A percentile compares a stretch with the other conserved stretches of the same genome.
These are phyloP conservation scores for Eilema sororculum DNA, from an alignment of 2,888 invertebrate species.

Conservation along the genomic window DNA sequence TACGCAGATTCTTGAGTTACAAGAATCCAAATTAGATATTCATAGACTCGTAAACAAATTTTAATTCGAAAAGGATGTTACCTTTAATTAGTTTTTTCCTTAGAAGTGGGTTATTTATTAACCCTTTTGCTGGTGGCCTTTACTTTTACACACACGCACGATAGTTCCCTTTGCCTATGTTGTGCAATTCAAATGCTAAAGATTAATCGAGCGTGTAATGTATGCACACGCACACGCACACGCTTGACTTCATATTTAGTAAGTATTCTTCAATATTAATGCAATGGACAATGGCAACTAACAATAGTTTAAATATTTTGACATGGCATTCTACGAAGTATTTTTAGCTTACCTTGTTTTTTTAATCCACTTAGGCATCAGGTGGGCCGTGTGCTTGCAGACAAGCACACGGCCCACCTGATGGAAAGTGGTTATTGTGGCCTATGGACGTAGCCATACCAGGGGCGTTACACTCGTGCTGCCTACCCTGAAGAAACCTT, in stretches of 20 bases:
- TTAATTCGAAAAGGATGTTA: not conserved
- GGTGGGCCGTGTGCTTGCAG: too few relatives aligned
- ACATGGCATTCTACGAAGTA: too few relatives aligned
- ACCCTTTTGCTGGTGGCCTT: not conserved
- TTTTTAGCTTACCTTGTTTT: too few relatives aligned
- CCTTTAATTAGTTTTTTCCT: not conserved
- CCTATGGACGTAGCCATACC: too few relatives aligned
- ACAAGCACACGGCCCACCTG: too few relatives aligned
- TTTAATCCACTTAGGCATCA: too few relatives aligned
- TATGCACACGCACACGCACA: slow-evolving; percentile 2
- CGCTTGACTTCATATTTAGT: not conserved
- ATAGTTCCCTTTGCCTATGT: not conserved
- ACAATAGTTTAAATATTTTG: not conserved
- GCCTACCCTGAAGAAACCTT: too few relatives aligned
- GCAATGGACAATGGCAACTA: not conserved
- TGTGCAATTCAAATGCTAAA: not conserved
- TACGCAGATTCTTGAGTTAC: not conserved
- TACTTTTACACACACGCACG: not conserved
- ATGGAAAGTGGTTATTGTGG: too few relatives aligned
- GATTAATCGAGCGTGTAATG: not conserved
- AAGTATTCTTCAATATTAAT: not conserved
- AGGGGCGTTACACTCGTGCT: too few relatives aligned
- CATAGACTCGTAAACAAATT: not conserved
- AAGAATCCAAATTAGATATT: not conserved
- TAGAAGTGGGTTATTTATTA: not conserved